phyloP scores from a whole-genome alignment of 2,797 vertebrate genomes.

The Orestias chungarensis region DNA sequence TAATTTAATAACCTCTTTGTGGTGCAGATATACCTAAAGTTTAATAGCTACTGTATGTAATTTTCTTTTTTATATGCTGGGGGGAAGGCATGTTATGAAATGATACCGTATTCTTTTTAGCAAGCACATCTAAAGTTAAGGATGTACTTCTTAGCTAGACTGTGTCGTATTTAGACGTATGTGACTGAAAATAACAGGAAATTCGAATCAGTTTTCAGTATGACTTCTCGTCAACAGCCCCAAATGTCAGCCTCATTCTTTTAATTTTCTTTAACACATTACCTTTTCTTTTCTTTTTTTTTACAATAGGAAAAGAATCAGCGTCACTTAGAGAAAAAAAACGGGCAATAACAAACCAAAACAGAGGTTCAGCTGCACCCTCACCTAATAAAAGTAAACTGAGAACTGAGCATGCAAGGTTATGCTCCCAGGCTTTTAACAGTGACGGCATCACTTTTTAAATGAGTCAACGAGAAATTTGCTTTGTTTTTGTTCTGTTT shows the following conservation, averaged over 20 bases:
- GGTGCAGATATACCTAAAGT: background rate
- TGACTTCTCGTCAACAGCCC: background rate
- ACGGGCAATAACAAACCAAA: background rate
- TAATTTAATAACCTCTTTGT: background rate
- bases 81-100: background rate
- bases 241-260: conserved; percentile 3
- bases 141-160: background rate
- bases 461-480: background rate
- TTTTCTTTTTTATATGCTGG: background rate
- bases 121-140: background rate
- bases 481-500: too few relatives aligned
- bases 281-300: background rate
- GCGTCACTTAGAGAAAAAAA: background rate
- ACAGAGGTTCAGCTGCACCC: background rate
- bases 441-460: background rate
- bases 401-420: background rate
- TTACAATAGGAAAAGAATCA: background rate
- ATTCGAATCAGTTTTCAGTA: background rate
- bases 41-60: background rate
- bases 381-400: background rate
- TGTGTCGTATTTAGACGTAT: background rate
- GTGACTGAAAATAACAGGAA: conserved; percentile 1
- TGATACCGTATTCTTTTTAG: background rate
- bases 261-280: background rate
- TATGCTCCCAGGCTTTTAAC: background rate